A percentile compares a stretch with the other conserved stretches of the same genome.
These are phyloP conservation scores for Cryptoblepharus egeriae DNA, from an alignment of 2,797 vertebrate genomes.

Conservation along the genomic window DNA sequence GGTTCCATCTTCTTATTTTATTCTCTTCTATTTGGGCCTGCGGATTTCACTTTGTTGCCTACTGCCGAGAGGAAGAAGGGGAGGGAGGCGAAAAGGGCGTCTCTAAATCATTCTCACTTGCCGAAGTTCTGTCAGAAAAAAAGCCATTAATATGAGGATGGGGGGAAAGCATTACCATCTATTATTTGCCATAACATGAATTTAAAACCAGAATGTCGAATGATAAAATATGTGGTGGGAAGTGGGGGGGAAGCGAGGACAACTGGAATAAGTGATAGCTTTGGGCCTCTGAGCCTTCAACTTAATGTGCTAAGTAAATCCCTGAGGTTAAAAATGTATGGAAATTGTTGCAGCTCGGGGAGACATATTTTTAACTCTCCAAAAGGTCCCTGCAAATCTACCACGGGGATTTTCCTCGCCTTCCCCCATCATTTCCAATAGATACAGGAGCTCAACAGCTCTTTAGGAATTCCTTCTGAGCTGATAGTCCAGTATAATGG, in stretches of 20 bases:
- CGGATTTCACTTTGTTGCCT: conserved; percentile 2
- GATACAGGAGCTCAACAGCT: conserved; percentile 20
- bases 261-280: conserved; percentile 65
- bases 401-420: background rate
- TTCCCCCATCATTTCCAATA: background rate
- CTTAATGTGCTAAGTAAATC: conserved; percentile 69
- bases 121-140: conserved; percentile 67
- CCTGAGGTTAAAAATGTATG: conserved; percentile 70
- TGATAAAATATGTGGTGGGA: conserved; percentile 65
- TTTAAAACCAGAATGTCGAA: conserved; percentile 67
- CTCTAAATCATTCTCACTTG: conserved; percentile 74
- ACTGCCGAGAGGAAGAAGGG: background rate
- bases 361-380: conserved; percentile 70
- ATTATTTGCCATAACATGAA: conserved; percentile 71
- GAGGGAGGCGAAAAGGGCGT: background rate
- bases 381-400: conserved; percentile 38
- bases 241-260: conserved; percentile 56
- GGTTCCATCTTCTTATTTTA: background rate
- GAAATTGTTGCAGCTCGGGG: conserved; percentile 65
- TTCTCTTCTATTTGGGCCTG: conserved; percentile 25
- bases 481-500: background rate
- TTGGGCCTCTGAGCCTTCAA: conserved; percentile 71
- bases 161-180: conserved; percentile 62
- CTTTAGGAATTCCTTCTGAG: background rate
- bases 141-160: conserved; percentile 74